A percentile compares a stretch with the other conserved stretches of the same genome.
Conservation (phyloP, 2,113 vertebrate genomes). For the Trinectes maculatus region DNA sequence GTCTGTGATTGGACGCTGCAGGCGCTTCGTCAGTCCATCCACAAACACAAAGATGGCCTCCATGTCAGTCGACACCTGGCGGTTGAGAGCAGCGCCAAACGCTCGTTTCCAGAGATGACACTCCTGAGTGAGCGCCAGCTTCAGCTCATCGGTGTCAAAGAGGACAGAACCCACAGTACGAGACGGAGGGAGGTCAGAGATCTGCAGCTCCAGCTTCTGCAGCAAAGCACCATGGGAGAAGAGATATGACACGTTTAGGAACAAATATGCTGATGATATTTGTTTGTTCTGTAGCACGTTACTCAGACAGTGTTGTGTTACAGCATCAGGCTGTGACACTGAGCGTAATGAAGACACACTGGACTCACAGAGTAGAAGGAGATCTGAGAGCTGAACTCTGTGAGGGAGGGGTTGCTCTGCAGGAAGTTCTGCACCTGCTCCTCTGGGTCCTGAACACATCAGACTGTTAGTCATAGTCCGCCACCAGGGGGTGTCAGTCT, state of each 20-base stretch:
- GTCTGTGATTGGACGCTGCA: constrained; percentile 82
- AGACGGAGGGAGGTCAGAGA: constrained; percentile 79
- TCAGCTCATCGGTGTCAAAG: constrained; percentile 78
- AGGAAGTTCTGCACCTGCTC: constrained; percentile 83
- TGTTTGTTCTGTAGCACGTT: too few relatives aligned
- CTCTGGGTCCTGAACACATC: constrained; percentile 80
- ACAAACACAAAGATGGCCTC: constrained; percentile 79
- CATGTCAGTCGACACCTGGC: constrained; percentile 78
- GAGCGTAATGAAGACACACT: background rate
- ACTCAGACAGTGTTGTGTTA: too few relatives aligned
- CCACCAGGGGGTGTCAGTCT: background rate
- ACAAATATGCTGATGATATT: too few relatives aligned
- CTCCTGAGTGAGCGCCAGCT: constrained; percentile 83
- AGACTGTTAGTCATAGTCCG: background rate
- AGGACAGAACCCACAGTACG: constrained; percentile 74
- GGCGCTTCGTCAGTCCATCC: constrained; percentile 78
- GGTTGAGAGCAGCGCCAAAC: constrained; percentile 82
- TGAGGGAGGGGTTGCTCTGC: constrained; percentile 77
- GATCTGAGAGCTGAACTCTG: constrained; percentile 84
- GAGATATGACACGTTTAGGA: too few relatives aligned
- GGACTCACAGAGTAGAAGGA: constrained; percentile 83
- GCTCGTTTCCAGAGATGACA: constrained; percentile 81
- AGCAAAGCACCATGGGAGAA: constrained; percentile 6
- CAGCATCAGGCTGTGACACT: too few relatives aligned
- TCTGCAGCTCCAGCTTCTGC: constrained; percentile 83